Base-by-base conservation (phyloP, 2,888 invertebrate genomes). In the Erynnis tages region DNA sequence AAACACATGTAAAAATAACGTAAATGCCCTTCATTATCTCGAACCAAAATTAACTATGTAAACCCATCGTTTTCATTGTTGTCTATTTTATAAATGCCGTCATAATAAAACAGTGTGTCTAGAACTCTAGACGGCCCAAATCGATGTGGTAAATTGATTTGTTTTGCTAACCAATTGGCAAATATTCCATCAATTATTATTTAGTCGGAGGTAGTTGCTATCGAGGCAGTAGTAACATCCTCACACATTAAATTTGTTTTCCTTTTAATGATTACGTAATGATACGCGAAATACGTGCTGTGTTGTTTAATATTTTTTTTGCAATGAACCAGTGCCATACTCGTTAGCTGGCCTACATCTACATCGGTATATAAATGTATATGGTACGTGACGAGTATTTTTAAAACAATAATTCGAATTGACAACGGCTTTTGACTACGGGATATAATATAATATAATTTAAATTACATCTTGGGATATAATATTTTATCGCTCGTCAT, bases 321-420 rank as follows among this genome's bases (percentile, higher is more conserved):
- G 49, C 49, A 41, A 25, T 17, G 25, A 17, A 11, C 41, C 49
- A 49, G 41, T 49, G 49, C 41, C 49, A 49, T 49, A 41, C 49
- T 49, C 21, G 27, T 49, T 49, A 41, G 41, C 48, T 30, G 29
- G 48, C 32, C 40, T 41, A 49, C 41, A 40, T 17, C n/a, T n/a
- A n/a, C n/a, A n/a, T n/a, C n/a, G n/a, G n/a, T n/a, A n/a, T n/a
- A n/a, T n/a, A n/a, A n/a, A n/a, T n/a, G n/a, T n/a, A n/a, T n/a
- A n/a, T 13, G 41, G 49, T 13, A 49, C 41, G 41, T 41, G 32
- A 34, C 34, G 49, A 6, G 17, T 17, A 11, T 7, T 49, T 41
- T 49, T 41, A 25, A 41, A 49, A 25, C 34, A 41, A 49, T 49
- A 17, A 41, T 49, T 41, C 34, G 41, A 41, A 27, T 27, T 34